Conservation (phyloP, 2,888 invertebrate genomes). For the Apoderus coryli region DNA sequence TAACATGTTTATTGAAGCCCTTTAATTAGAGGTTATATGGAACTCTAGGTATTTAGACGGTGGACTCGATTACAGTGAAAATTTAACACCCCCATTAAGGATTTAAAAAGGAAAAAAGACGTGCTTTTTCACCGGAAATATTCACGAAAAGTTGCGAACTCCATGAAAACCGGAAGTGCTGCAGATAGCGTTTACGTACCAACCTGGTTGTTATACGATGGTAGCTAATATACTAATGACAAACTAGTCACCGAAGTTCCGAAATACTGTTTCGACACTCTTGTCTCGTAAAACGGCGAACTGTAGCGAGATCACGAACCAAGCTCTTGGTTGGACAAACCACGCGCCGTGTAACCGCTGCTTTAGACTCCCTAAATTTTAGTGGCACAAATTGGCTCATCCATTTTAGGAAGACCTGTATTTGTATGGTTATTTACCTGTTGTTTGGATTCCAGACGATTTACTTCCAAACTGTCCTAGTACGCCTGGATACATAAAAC, state of each 20-base stretch:
- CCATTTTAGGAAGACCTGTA: too few species aligned
- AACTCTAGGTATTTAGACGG: background rate
- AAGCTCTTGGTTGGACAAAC: conserved; percentile 2
- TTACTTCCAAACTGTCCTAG: conserved; percentile 31
- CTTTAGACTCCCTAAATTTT: too few species aligned
- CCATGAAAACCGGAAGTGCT: too few species aligned
- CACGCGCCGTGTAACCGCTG: conserved; percentile 3
- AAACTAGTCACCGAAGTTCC: conserved; percentile 1
- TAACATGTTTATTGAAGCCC: conserved; percentile 3
- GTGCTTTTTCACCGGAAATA: background rate
- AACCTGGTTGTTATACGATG: too few species aligned
- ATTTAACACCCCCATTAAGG: conserved; percentile 3
- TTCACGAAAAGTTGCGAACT: too few species aligned
- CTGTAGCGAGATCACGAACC: conserved; percentile 3
- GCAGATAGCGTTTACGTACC: too few species aligned
- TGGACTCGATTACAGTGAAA: conserved; percentile 1
- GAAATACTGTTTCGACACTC: conserved; percentile 1
- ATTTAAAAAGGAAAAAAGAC: conserved; percentile 3
- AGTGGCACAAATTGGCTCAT: too few species aligned
- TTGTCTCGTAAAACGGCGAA: conserved; percentile 2
- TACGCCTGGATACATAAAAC: conserved; percentile 29
- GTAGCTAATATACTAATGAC: conserved; percentile 1
- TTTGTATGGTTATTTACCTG: too few species aligned
- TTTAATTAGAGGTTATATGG: conserved; percentile 3
- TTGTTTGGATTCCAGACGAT: conserved; percentile 18